Evolutionary conservation across 2,113 vertebrate species (phyloP).

Genomic region (Nanorana parkeri): DNA sequence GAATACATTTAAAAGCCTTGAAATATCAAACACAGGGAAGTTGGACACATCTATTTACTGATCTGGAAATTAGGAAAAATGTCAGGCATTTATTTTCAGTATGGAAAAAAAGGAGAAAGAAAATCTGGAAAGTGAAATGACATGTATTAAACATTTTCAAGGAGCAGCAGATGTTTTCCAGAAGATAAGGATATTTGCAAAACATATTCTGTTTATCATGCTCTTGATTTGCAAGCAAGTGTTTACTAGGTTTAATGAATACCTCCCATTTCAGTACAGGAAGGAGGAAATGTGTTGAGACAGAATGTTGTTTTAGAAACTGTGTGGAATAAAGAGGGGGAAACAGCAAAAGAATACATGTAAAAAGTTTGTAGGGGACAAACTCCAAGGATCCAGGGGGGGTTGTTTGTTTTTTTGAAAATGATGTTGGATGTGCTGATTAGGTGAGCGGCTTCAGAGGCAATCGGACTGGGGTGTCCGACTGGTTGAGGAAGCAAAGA

Average conservation of each 20-base stretch:
- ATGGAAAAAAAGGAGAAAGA: neutral
- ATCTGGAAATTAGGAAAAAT: neutral
- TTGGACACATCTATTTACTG: constrained; percentile 5
- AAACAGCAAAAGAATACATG: neutral
- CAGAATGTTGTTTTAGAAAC: constrained; percentile 5
- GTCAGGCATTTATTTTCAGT: neutral
- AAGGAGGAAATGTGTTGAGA: constrained; percentile 5
- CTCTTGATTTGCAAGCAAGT: constrained; percentile 32
- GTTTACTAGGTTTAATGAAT: constrained; percentile 38
- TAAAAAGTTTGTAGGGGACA: too few species aligned
- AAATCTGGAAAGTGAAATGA: constrained; percentile 34
- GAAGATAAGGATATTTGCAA: constrained; percentile 52
- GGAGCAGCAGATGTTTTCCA: constrained; percentile 43
- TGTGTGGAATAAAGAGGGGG: neutral
- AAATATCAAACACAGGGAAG: neutral
- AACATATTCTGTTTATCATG: constrained; percentile 44
- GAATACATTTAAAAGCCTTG: neutral
- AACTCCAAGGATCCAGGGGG: too few species aligned
- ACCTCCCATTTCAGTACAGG: neutral
- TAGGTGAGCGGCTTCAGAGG: too few species aligned
- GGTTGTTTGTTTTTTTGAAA: too few species aligned
- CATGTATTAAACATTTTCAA: constrained; percentile 49
- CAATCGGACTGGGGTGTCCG: too few species aligned
- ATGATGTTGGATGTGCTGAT: too few species aligned
- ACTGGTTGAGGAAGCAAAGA: too few species aligned